Base-by-base conservation (phyloP, 2,888 invertebrate genomes). In the Andrena bicolor region DNA sequence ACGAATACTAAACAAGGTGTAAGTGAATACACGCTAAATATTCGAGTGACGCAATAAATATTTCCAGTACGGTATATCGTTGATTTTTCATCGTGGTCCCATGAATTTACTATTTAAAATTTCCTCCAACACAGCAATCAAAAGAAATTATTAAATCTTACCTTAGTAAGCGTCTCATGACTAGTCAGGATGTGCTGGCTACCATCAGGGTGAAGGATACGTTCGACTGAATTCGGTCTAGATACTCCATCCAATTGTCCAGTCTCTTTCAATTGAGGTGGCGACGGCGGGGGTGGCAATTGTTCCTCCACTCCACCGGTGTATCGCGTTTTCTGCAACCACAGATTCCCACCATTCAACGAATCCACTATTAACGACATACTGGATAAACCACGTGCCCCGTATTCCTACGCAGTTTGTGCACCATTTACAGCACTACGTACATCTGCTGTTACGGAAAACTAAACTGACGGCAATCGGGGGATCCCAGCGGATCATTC, bases 251-350 rank as follows among this genome's bases (percentile, higher is more conserved):
- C 94, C 80, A 92, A 84, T 64, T 92, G 91, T 16, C 90, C 87
- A 41, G 90, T 88, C 71, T 94, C 94, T 82, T 94, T 93, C 68
- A 92, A 82, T 60, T 90, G 91, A 1, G 94, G 94, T 28, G 95
- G 95, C 41, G 95, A 95, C n/a, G 95, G 95, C 35, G 95, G 94
- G 2, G 95, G 95, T 48, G 95, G 95, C 65, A 95, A 94, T 90
- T 95, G 94, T 86, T 95, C 95, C 76, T 95, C 95, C 78, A 94
- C 95, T 23, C 86, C 90, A 28, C 93, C 93, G 60, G 92, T 93
- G 90, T 94, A 95, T 75, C 95, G 94, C 63, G 95, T 93, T 92
- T 95, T 95, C 95, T 95, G 94, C 28, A 94, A 94, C 6, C n/a
- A 63, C 1, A 83, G 7, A 64, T 68, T 53, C 51, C 26, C n/a